Evolutionary conservation across 1,140 invertebrate genomes (phyloP), one percentile per base, ranked within the genome.

Genomic region (Drosophila arizonae): DNA sequence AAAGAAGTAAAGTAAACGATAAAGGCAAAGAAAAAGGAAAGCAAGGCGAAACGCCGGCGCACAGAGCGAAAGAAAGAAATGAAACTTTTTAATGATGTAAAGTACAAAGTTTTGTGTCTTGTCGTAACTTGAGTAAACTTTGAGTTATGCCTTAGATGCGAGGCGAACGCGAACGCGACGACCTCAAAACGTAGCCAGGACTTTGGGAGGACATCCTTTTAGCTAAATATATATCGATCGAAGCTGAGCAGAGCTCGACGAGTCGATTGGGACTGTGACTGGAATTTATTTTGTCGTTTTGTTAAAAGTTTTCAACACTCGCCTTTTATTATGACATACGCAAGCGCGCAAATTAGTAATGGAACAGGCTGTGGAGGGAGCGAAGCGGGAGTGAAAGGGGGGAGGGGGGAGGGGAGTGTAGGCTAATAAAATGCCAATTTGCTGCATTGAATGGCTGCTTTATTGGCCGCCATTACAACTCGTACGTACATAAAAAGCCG

Each of bases 11-110:
- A 62, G 45, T 24, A 48, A 51, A 30, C 28, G 28, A 30, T 30
- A 30, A 33, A 33, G 46, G 24, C 46, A 57, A 50, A 64, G 56
- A 50, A 75, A 51, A 51, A 64, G 33, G 17, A 58, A 10, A 63
- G 45, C 30, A 48, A 51, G 48, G 51, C 13, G 46, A 36, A 56
- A 63, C 33, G 75, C 57, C 57, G 77, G 72, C 68, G 68, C 77
- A 81, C 54, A 77, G 65, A 79, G 80, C 86, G 77, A 86, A 51
- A 77, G 65, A 79, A 85, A 86, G 80, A 86, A 86, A 77, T 72
- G 76, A 89, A 89, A 89, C 85, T 89, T 89, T 89, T 89, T 89
- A 89, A 89, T 89, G 86, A 89, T 89, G 85, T 89, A 89, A 89
- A 89, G 85, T 89, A 89, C 74, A 89, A 89, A 89, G 85, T 89